Evolutionary conservation across 1,140 invertebrate species (phyloP), one percentile per base, ranked within the genome.

Genomic region (Heliconius hewitsoni): DNA sequence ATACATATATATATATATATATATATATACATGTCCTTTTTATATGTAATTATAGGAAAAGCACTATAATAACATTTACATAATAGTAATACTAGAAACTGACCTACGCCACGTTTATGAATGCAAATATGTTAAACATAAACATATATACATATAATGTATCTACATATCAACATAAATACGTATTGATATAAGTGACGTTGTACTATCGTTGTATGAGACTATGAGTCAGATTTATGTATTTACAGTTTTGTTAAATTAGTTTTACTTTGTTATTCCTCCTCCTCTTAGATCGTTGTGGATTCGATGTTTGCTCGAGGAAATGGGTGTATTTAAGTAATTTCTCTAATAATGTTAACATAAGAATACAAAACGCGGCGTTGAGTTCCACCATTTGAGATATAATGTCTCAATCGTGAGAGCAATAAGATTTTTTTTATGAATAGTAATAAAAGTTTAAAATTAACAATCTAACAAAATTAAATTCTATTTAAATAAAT

Each of bases 81-180:
- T 66, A 66, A 66, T 66, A 66, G 60, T 66, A 66, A 27, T 66
- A 66, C 60, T 66, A 66, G 60, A 19, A 60, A 75, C 74, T 75
- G 74, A 75, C 74, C 74, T 75, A 75, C 50, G 34, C n/a, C 23
- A 75, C 74, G 37, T 57, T 34, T 75, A 75, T 57, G 57, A 75
- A 60, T 60, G 74, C 50, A 60, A 60, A 57, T 74, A 55, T 73
- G 42, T 50, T 55, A 19, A 74, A 30, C 52, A 74, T 74, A 73
- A 16, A 50, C 8, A 73, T 74, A 74, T 55, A 74, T 19, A 55
- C 27, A 74, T 52, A 74, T 74, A 74, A 74, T 72, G 2, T 66
- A 5, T 30, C 23, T 66, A 66, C 60, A 60, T 60, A 60, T 60
- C 55, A 23, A 60, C 55, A 66, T 66, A 66, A 66, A 66, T 66